A percentile compares a stretch with the other conserved stretches of the same genome.
Evolutionary conservation across 1,140 invertebrate species (phyloP).

Genomic region (Calycopis cecrops): DNA sequence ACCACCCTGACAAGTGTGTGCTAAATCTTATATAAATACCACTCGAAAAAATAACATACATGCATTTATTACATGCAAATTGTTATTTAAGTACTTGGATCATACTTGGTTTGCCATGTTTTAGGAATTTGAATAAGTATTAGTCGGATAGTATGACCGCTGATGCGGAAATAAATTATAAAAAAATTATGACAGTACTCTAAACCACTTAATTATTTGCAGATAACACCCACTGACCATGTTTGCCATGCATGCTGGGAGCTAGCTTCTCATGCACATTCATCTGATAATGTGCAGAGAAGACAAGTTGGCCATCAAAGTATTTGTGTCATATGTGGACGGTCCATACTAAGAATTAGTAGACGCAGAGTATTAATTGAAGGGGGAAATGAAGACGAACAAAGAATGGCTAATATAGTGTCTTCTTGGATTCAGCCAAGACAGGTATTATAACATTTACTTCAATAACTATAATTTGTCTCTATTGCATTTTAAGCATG

Average conservation of each 20-base stretch:
- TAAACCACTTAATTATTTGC: slow-evolving; percentile 14
- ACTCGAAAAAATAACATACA: not conserved
- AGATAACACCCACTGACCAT: slow-evolving; percentile 23
- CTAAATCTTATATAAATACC: not conserved
- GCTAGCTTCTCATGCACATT: slow-evolving; percentile 16
- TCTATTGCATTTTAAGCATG: not conserved
- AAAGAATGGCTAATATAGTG: not conserved
- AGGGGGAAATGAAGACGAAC: slow-evolving; percentile 7
- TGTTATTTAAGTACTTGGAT: too few species aligned
- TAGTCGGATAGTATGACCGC: too few species aligned
- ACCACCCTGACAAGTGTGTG: not conserved
- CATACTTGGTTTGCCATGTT: too few species aligned
- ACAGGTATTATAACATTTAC: not conserved
- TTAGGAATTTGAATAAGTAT: too few species aligned
- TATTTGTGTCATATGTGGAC: not conserved
- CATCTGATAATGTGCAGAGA: not conserved
- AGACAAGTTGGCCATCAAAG: slow-evolving; percentile 1
- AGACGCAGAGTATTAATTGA: not conserved
- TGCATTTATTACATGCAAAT: too few species aligned
- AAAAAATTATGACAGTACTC: too few species aligned
- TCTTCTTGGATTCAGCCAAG: slow-evolving; percentile 3
- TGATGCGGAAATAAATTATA: too few species aligned
- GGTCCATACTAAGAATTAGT: not conserved
- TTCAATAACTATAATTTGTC: not conserved
- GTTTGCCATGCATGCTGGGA: slow-evolving; percentile 20